Conservation (phyloP, 2,797 vertebrate species). For the Semotilus atromaculatus region DNA sequence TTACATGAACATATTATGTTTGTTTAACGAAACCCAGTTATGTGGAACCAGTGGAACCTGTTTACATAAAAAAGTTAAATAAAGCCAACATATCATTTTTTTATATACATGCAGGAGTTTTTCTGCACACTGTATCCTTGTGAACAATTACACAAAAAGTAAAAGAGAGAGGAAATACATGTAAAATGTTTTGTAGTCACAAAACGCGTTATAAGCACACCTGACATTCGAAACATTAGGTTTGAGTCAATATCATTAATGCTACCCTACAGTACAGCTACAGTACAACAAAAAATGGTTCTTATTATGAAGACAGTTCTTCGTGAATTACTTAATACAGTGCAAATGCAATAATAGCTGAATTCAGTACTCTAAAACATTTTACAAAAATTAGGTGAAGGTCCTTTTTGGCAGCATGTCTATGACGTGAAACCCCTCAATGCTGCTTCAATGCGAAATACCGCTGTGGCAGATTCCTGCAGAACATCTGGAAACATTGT, state of each 20-base stretch:
- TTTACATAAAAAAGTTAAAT: no score
- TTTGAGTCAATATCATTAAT: not conserved
- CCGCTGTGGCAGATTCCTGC: slow-evolving; percentile 80
- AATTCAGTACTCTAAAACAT: not conserved
- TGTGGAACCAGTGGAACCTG: no score
- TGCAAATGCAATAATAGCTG: not conserved
- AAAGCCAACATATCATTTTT: no score
- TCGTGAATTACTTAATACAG: not conserved
- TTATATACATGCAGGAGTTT: no score
- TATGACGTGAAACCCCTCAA: slow-evolving; percentile 76
- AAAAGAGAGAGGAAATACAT: not conserved
- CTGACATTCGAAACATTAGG: not conserved
- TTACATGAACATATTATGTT: no score
- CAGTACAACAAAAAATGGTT: not conserved
- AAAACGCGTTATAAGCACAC: not conserved
- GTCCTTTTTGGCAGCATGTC: slow-evolving; percentile 73
- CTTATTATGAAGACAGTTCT: not conserved
- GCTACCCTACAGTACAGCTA: not conserved
- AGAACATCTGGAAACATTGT: slow-evolving; percentile 82
- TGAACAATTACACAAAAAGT: no score
- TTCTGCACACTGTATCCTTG: no score
- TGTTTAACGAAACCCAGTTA: no score
- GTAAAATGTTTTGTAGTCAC: not conserved
- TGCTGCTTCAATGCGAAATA: slow-evolving; percentile 77
- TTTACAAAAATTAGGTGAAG: not conserved